Conservation (phyloP, 2,888 invertebrate genomes). For the Euzetes globulus region DNA sequence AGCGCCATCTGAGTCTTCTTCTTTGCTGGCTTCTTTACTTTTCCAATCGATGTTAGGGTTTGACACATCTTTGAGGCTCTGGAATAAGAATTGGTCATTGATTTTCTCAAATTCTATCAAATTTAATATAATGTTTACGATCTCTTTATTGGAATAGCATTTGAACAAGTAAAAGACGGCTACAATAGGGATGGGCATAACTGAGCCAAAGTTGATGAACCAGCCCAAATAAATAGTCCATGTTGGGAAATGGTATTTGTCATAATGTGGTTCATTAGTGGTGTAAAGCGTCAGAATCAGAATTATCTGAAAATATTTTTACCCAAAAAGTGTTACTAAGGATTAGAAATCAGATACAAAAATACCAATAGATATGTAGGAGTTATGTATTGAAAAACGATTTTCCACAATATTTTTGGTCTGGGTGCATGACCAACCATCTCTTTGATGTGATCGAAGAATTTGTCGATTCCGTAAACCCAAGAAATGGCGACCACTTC, state of each 20-base stretch:
- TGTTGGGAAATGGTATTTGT: no score
- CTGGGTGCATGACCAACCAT: slow-evolving; percentile 58
- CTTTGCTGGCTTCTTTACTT: background rate
- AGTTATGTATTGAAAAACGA: slow-evolving; percentile 57
- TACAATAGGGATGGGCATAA: no score
- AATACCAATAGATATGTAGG: background rate
- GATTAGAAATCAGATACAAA: no score
- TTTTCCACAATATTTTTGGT: slow-evolving; percentile 61
- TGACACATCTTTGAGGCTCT: background rate
- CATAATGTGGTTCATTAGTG: no score
- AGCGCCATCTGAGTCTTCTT: no score
- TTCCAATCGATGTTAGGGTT: background rate
- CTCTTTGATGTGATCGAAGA: slow-evolving; percentile 51
- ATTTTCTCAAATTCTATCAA: background rate
- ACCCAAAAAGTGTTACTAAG: no score
- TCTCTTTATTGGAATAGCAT: no score
- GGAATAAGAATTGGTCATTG: background rate
- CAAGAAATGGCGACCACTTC: slow-evolving; percentile 62
- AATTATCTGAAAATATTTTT: no score
- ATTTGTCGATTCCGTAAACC: slow-evolving; percentile 57
- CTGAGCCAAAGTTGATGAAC: no score
- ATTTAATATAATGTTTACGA: background rate
- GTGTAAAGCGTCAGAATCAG: no score
- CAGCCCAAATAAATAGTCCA: no score
- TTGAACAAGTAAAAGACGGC: no score